These are phyloP conservation scores for Toxotes lorentzi DNA, from an alignment of 2,797 vertebrate species.

Conservation along the genomic window DNA sequence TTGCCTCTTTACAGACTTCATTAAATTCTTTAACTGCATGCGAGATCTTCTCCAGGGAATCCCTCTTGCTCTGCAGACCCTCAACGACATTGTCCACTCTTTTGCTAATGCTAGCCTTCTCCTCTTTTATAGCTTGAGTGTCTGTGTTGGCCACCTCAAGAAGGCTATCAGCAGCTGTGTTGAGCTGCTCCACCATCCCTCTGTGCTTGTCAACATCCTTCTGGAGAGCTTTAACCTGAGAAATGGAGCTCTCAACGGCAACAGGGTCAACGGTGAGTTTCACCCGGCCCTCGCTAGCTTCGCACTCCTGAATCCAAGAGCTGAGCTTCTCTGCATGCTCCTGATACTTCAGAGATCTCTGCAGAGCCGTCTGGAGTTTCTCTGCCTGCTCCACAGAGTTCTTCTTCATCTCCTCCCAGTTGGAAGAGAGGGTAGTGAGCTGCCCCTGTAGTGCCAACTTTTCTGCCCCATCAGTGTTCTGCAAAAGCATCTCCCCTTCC, in stretches of 20 bases:
- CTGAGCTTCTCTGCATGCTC: slow-evolving; percentile 89
- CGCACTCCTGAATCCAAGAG: slow-evolving; percentile 91
- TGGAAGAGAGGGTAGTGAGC: slow-evolving; percentile 87
- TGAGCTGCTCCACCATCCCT: slow-evolving; percentile 90
- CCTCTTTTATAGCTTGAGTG: slow-evolving; percentile 87
- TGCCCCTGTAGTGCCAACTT: slow-evolving; percentile 91
- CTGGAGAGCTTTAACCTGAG: slow-evolving; percentile 90
- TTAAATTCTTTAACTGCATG: slow-evolving; percentile 93
- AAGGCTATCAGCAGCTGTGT: slow-evolving; percentile 88
- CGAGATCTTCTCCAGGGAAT: slow-evolving; percentile 90
- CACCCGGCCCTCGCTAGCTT: slow-evolving; percentile 82
- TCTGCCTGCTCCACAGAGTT: slow-evolving; percentile 85
- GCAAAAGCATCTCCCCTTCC: slow-evolving; percentile 93
- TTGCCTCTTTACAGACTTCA: slow-evolving; percentile 89
- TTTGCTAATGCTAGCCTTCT: slow-evolving; percentile 85
- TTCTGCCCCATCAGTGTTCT: slow-evolving; percentile 92
- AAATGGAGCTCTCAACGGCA: slow-evolving; percentile 87
- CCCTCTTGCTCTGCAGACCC: slow-evolving; percentile 89
- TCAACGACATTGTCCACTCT: slow-evolving; percentile 88
- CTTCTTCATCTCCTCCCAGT: slow-evolving; percentile 93
- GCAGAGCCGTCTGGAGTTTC: slow-evolving; percentile 88
- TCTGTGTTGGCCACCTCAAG: slow-evolving; percentile 89
- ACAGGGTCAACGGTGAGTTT: slow-evolving; percentile 85
- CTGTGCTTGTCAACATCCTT: slow-evolving; percentile 95
- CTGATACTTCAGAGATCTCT: slow-evolving; percentile 89